Base-by-base conservation (phyloP, 2,888 invertebrate genomes). In the Eupsilia transversa region DNA sequence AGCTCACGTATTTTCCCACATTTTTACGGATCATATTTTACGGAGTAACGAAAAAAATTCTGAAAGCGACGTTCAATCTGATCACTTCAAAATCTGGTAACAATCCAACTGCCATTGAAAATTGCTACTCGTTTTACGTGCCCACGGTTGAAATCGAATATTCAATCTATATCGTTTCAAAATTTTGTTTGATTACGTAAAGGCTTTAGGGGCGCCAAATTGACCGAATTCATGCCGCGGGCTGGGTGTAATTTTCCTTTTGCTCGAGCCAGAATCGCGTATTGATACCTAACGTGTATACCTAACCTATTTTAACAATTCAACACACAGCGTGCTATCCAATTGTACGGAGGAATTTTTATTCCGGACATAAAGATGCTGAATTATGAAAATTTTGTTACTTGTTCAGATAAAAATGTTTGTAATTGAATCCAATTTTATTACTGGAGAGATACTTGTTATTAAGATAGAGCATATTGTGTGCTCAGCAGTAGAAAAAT, bases 161-260 rank as follows among this genome's bases (percentile, higher is more conserved):
- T 86, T 86, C 87, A 74, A 79, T 79, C 52, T 80, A 79, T 86
- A 86, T 70, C 79, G 86, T 75, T 87, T 77, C 74, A 87, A 86
- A 86, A 88, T 88, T 81, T 86, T 86, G 80, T 84, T 86, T 86
- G 80, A 84, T 88, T 88, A 80, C 75, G 77, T 80, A 84, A 83
- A 84, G 82, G 81, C 84, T 84, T 80, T 80, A 76, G 74, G 78
- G 79, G 77, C 70, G 77, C 68, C 78, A 86, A 86, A 87, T 86
- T 86, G 88, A 74, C 86, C 86, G 78, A 86, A 87, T 86, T 86
- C 84, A 87, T 79, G 79, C 82, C 80, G 60, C 81, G 64, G 76
- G 84, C 68, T 61, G 65, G 70, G 49, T 79, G 77, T 84, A 82
- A 86, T 87, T 88, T 86, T 82, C 82, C 84, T 77, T 79, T 80